These are phyloP conservation scores for Pogoniulus pusillus DNA, from an alignment of 2,797 vertebrate genomes.

Conservation along the genomic window DNA sequence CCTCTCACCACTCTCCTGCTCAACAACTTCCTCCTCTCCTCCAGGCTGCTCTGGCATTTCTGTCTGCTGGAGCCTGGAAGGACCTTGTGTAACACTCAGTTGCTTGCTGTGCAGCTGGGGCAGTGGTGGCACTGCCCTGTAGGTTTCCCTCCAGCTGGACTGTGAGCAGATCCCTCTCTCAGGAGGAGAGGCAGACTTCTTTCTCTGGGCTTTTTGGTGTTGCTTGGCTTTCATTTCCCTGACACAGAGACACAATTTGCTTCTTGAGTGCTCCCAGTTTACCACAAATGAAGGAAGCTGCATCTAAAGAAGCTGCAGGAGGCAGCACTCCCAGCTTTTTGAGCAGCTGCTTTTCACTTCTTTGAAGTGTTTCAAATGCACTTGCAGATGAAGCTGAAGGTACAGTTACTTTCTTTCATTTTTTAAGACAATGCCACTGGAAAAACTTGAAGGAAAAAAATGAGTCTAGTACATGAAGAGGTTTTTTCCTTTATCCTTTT, in stretches of 20 bases:
- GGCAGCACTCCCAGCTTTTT: not conserved
- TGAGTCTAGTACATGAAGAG: not conserved
- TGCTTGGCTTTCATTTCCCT: not conserved
- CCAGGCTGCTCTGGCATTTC: not conserved
- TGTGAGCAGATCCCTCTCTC: not conserved
- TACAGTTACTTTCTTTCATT: not conserved
- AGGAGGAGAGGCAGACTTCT: not conserved
- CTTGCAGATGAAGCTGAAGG: constrained; percentile 1
- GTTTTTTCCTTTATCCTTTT: constrained; percentile 35
- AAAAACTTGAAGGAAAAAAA: constrained; percentile 49
- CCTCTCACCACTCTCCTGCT: too few species aligned
- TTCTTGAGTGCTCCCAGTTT: not conserved
- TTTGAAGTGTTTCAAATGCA: constrained; percentile 51
- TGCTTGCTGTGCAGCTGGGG: not conserved
- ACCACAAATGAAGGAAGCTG: not conserved
- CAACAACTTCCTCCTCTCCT: too few species aligned
- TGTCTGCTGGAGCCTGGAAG: not conserved
- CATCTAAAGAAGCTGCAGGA: not conserved
- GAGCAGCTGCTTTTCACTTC: constrained; percentile 9
- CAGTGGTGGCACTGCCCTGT: not conserved
- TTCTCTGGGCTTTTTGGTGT: not conserved
- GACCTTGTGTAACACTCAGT: not conserved
- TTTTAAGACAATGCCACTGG: constrained; percentile 31
- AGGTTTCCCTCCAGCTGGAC: not conserved
- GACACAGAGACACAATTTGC: not conserved